Evolutionary conservation across 2,888 invertebrate species (phyloP).

Genomic region (Andrena praecox): DNA sequence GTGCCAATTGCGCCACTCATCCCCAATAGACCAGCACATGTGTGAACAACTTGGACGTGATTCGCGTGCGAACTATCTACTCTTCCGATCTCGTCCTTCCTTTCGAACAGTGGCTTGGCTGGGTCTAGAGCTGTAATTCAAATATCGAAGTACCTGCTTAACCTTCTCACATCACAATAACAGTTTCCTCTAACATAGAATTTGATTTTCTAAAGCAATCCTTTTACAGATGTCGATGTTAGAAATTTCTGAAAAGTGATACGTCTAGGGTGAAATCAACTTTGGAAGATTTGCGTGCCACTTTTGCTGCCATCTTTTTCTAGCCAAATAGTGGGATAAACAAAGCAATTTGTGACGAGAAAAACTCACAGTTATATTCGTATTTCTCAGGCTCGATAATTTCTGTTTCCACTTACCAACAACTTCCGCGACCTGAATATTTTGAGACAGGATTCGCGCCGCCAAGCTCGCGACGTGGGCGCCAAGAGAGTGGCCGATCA

Average conservation of each 20-base stretch:
- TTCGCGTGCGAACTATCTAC: slow-evolving; percentile 81
- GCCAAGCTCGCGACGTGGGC: slow-evolving; percentile 83
- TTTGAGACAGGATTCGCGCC: slow-evolving; percentile 73
- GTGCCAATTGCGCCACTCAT: slow-evolving; percentile 79
- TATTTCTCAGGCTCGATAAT: neutral
- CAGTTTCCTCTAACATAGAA: neutral
- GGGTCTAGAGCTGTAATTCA: slow-evolving; percentile 80
- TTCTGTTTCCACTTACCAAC: slow-evolving; percentile 54
- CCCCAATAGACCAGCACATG: slow-evolving; percentile 81
- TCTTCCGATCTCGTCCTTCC: slow-evolving; percentile 69
- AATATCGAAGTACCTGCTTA: neutral
- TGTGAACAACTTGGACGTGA: slow-evolving; percentile 84
- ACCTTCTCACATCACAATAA: neutral
- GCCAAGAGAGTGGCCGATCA: slow-evolving; percentile 84
- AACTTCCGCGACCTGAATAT: slow-evolving; percentile 29
- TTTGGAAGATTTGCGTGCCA: too few relatives aligned
- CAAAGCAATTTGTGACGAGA: too few relatives aligned
- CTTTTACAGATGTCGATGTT: neutral
- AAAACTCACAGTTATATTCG: too few relatives aligned
- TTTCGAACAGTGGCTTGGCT: slow-evolving; percentile 77
- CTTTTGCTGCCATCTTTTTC: too few relatives aligned
- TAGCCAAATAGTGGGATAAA: too few relatives aligned
- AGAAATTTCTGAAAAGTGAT: too few relatives aligned
- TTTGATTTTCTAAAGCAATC: neutral
- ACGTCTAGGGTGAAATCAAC: too few relatives aligned